Evolutionary conservation across 2,888 invertebrate genomes (phyloP).

Genomic region (Pyrgus malvae): DNA sequence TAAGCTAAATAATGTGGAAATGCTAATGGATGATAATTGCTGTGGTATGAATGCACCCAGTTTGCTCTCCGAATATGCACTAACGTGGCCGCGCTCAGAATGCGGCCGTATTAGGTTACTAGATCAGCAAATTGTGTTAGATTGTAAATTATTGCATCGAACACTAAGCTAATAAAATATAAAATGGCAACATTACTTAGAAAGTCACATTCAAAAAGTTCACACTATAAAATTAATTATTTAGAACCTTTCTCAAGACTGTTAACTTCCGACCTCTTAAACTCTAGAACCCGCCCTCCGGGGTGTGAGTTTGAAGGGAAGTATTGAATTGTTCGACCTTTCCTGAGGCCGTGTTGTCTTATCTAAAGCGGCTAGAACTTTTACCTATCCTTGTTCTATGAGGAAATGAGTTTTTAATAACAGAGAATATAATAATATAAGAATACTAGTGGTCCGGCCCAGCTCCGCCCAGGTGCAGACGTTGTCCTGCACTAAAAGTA

Average conservation of each 20-base stretch:
- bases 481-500: too few relatives aligned
- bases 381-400: background rate
- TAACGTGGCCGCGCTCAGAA: too few relatives aligned
- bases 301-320: slow-evolving; percentile 7
- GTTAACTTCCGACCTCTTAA: slow-evolving; percentile 15
- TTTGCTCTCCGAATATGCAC: too few relatives aligned
- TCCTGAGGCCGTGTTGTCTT: background rate
- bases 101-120: too few relatives aligned
- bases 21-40: too few relatives aligned
- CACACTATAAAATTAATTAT: slow-evolving; percentile 7
- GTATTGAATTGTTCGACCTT: slow-evolving; percentile 17
- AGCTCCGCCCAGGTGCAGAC: too few relatives aligned
- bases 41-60: too few relatives aligned
- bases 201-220: background rate
- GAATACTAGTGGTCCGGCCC: too few relatives aligned
- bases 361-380: background rate
- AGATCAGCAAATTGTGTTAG: too few relatives aligned
- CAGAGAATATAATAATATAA: background rate
- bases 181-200: background rate
- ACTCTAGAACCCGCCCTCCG: background rate
- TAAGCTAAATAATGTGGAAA: too few relatives aligned
- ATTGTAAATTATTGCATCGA: too few relatives aligned
- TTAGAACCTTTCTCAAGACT: background rate
- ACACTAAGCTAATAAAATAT: too few relatives aligned
- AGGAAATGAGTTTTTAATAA: background rate